Base-by-base conservation (phyloP, 1,140 invertebrate species). In the Macrotrachela quadricornifera region DNA sequence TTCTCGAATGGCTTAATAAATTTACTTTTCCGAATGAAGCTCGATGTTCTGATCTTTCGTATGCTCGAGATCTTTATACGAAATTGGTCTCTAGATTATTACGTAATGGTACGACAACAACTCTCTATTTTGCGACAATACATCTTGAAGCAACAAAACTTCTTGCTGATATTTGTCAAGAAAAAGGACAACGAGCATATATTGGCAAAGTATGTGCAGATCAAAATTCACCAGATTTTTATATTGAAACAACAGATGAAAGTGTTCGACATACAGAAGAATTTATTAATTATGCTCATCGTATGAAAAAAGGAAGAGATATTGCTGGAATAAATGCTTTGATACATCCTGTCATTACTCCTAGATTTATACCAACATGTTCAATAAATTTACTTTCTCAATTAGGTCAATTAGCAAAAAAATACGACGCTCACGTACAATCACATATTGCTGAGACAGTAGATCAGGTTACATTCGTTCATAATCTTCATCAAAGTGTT, bases 181-280 rank as follows among this genome's bases (percentile, higher is more conserved):
- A 74, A 57, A 68, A 77, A 57, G 79, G 81, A 2, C 85, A 90
- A 67, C 75, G 85, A 57, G 83, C 81, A 15, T 73, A 85, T n/a
- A 71, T 90, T 45, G 85, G 85, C 0, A 88, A 88, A 77, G 78
- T 88, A 8, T 84, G 81, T 64, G 86, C 86, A 78, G 82, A 84
- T 61, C 62, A 63, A 49, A 72, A 75, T 55, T 71, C 71, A 48
- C 76, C 77, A 3, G 66, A 71, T 13, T 73, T 72, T 60, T 80
- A 79, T 62, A 62, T 71, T 48, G 79, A 81, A 67, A 67, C 65
- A 0, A 71, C 71, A 8, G 62, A 73, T 57, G 63, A 74, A 48
- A 76, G 77, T 1, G 72, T 71, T 3, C 57, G 58, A 46, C 75
- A 79, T 51, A 81, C 79, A 1, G 69, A 78, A 62, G 62, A 57